phyloP scores from a whole-genome alignment of 2,888 invertebrate genomes.

The Cephus spinipes region DNA sequence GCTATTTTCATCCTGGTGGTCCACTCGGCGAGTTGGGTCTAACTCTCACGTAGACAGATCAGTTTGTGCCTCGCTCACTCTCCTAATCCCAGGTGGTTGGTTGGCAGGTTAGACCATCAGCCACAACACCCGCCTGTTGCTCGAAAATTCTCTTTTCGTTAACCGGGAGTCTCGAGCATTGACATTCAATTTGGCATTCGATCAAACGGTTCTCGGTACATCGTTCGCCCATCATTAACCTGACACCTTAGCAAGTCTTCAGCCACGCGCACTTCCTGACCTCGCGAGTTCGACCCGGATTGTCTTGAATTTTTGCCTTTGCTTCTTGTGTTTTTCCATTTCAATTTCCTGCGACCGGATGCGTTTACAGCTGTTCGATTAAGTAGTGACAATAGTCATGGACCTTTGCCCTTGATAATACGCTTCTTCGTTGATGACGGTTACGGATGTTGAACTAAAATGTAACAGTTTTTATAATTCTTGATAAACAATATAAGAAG shows the following conservation, averaged over 20 bases:
- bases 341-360: not conserved
- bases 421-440: not conserved
- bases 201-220: constrained; percentile 11
- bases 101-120: not conserved
- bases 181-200: constrained; percentile 25
- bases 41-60: not conserved
- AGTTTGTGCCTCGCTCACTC: not conserved
- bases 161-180: constrained; percentile 10
- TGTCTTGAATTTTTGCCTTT: not conserved
- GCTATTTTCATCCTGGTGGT: constrained; percentile 37
- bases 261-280: not conserved
- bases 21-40: not conserved
- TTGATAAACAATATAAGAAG: not conserved
- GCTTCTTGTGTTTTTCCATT: not conserved
- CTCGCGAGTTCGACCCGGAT: not conserved
- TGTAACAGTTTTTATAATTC: not conserved
- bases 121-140: not conserved
- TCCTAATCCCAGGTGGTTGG: not conserved
- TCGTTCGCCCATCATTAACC: not conserved
- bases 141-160: not conserved
- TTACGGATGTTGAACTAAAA: not conserved
- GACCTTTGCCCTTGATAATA: not conserved
- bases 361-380: not conserved
- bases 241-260: not conserved
- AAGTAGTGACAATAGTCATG: not conserved